Base-by-base conservation (phyloP, 2,113 vertebrate species). In the Gymnorhina tibicen region DNA sequence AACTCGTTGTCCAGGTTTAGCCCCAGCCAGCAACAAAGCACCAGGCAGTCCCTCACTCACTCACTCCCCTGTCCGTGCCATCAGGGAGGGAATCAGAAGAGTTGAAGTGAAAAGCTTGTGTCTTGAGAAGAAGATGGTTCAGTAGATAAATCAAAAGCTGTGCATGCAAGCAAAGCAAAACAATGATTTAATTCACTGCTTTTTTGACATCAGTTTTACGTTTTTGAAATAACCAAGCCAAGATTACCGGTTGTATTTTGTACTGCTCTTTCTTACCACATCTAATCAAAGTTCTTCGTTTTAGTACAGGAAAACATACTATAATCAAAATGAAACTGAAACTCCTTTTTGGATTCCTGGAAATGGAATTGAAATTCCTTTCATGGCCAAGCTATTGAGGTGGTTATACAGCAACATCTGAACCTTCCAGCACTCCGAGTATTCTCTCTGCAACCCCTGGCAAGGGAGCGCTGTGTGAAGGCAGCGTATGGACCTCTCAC, bases 151-250 rank as follows among this genome's bases (percentile, higher is more conserved):
- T 4, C 7, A 3, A 28, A 22, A 33, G 17, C 11, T 81, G 4
- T 39, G 10, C 13, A 10, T 1, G 21, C 13, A 67, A 32, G 12
- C 6, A 39, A 39, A n/a, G 7, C 1, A 33, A 60, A 37, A 8
- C 2, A 42, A 16, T 5, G 2, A n/a, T 9, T 68, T 10, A 6
- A 26, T 17, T 35, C 4, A 33, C 0, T 67, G 13, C 2, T 37
- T 16, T 58, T 47, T 58, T 15, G n/a, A 42, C 3, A 1, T 1
- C 42, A 37, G 5, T 6, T 73, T 73, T 39, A 4, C 35, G 3
- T 39, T 6, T 32, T 33, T 41, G 6, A 53, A 72, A 24, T 53
- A 33, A 18, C 14, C 37, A 72, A 24, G 28, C 16, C 49, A 41
- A 27, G 18, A 10, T 3, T n/a, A 21, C 17, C 2, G 0, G 23